These are phyloP conservation scores for Drosophila leontia DNA, from an alignment of 1,140 invertebrate species.

Conservation along the genomic window DNA sequence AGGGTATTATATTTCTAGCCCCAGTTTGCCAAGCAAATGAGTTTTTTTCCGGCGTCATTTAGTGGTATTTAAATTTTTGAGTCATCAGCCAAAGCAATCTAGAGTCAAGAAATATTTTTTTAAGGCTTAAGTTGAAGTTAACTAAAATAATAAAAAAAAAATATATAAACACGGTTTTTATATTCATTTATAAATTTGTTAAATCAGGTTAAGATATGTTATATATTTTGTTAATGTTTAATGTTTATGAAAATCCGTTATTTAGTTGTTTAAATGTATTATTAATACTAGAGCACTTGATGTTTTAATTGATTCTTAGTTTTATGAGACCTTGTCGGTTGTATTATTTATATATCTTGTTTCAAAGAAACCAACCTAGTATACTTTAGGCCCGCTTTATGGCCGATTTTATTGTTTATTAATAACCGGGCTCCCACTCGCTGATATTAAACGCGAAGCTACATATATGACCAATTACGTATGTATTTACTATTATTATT, in stretches of 20 bases:
- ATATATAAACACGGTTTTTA: no score
- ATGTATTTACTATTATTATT: constrained; percentile 22
- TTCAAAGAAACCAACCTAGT: background rate
- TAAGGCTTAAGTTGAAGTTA: no score
- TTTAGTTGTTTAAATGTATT: background rate
- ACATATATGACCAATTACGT: constrained; percentile 6
- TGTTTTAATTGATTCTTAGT: no score
- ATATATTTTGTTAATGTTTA: background rate
- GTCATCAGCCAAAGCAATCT: background rate
- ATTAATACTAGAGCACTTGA: background rate
- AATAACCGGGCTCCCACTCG: background rate
- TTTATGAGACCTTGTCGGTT: background rate
- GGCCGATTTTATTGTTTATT: constrained; percentile 3
- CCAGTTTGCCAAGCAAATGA: background rate
- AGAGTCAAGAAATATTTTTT: no score
- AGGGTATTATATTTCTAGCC: background rate
- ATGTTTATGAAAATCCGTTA: background rate
- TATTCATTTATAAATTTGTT: background rate
- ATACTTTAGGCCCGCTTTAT: background rate
- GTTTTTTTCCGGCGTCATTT: background rate
- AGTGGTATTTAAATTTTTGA: background rate
- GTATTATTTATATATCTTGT: background rate
- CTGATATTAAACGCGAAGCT: constrained; percentile 9
- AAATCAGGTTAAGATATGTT: background rate
- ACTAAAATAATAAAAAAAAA: no score